Evolutionary conservation across 2,888 invertebrate genomes (phyloP), one percentile per base, ranked within the genome.

Genomic region (Chalcosyrphus nemorum): DNA sequence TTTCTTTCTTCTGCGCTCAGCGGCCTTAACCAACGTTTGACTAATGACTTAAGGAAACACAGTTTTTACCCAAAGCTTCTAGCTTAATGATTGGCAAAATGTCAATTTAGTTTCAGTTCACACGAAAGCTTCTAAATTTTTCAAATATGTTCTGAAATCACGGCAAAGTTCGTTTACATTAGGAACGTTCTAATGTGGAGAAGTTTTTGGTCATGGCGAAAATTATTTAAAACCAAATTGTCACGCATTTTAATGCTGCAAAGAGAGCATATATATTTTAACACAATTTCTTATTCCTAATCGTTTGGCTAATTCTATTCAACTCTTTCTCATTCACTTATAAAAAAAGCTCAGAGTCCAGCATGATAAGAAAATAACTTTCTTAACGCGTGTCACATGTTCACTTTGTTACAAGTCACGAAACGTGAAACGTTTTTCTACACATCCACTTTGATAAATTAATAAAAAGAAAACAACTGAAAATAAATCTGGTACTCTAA

Each of bases 371-470:
- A 43, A 56, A 47, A 45, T 32, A 65, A 32, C 56, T 54, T 43
- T 32, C 32, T 9, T 32, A 50, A 52, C 47, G 71, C 71, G 61
- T 81, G 76, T 65, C 50, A 81, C 21, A 65, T 52, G 27, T 57
- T 29, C 63, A 75, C 54, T 57, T 63, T 21, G 27, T 19, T 45
- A 13, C 43, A n/a, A 59, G 65, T 81, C 81, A 76, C 76, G 76
- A 59, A 29, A 19, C n/a, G 13, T 27, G n/a, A n/a, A n/a, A n/a
- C n/a, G n/a, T 32, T 19, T 50, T 52, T 11, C 50, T 47, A 15
- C 52, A 45, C 35, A 77, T 59, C 35, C 50, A 43, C 57, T 57
- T 63, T 29, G 13, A 15, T 17, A 35, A 66, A 59, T 72, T 52
- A 47, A 77, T 63, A 38, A 50, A 38, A 11, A 15, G 13, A 52